phyloP scores from a whole-genome alignment of 2,113 vertebrate genomes.

The Melanostigma gelatinosum region DNA sequence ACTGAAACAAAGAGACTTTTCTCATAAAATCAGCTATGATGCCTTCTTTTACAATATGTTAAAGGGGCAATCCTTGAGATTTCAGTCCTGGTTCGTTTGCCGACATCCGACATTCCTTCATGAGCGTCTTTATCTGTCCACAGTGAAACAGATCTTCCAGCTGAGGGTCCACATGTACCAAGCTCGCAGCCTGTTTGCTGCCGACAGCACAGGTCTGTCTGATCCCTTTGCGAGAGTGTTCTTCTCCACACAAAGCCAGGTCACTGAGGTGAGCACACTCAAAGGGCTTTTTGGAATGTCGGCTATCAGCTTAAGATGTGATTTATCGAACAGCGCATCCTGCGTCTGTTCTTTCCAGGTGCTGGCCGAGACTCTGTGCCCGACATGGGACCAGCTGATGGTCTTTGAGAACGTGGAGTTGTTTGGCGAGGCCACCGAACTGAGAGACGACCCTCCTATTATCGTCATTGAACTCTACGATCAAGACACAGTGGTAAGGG shows the following conservation, averaged over 20 bases:
- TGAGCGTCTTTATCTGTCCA: background rate
- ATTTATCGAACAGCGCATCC: background rate
- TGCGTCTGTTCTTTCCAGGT: slow-evolving; percentile 74
- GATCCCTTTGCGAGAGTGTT: slow-evolving; percentile 96
- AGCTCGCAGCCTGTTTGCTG: slow-evolving; percentile 93
- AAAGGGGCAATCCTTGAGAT: background rate
- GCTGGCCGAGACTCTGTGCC: slow-evolving; percentile 94
- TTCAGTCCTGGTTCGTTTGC: background rate
- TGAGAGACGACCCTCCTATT: slow-evolving; percentile 94
- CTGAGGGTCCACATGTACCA: slow-evolving; percentile 98
- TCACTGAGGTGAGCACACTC: slow-evolving; percentile 89
- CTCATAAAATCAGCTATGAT: background rate
- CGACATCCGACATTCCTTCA: background rate
- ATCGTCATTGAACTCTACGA: slow-evolving; percentile 96
- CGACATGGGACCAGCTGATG: slow-evolving; percentile 95
- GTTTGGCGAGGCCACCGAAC: slow-evolving; percentile 90
- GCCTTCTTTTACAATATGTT: background rate
- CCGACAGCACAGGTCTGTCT: slow-evolving; percentile 93
- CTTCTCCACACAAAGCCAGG: slow-evolving; percentile 97
- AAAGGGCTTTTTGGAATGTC: background rate
- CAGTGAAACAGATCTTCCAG: slow-evolving; percentile 98
- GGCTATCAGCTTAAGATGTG: fast-evolving
- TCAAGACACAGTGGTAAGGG: slow-evolving; percentile 92
- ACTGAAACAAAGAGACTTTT: background rate
- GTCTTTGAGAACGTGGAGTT: slow-evolving; percentile 94